Percentiles rank a stretch among this genome's conserved stretches.
Conservation (phyloP, 92 coral and sea anemone genomes). For the Zoanthus sociatus region DNA sequence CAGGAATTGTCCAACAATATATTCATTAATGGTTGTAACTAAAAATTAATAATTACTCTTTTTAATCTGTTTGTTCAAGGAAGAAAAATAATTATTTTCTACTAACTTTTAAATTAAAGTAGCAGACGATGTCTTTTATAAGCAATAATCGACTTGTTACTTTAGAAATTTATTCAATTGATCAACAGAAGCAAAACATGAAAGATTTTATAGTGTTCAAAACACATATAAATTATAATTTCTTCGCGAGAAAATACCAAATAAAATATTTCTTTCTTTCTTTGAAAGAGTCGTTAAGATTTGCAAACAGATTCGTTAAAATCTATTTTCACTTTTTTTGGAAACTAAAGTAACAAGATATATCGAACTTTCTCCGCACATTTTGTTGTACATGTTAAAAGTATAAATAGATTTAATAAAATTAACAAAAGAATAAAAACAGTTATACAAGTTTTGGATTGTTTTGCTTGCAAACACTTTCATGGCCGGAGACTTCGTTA, state of each 20-base stretch:
- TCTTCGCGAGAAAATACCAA: background rate
- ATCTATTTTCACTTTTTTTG: background rate
- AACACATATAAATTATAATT: background rate
- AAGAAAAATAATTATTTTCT: conserved; percentile 33
- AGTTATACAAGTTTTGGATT: background rate
- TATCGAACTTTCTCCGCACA: background rate
- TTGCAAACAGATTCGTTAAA: background rate
- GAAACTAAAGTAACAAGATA: background rate
- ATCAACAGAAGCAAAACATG: conserved; percentile 8
- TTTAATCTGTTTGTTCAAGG: conserved; percentile 33
- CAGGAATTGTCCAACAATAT: background rate
- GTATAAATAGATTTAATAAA: background rate
- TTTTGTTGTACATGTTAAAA: background rate
- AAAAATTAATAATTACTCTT: conserved; percentile 21
- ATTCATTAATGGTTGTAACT: conserved; percentile 12
- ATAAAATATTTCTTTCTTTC: background rate
- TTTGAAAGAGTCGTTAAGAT: background rate
- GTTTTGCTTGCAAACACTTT: background rate
- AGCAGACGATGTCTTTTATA: conserved; percentile 15
- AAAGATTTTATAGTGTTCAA: background rate
- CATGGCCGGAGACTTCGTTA: background rate
- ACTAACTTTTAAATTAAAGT: conserved; percentile 8
- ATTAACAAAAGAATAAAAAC: background rate
- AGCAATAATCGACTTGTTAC: conserved; percentile 31
- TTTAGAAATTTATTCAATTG: conserved; percentile 39